These are phyloP conservation scores for Julus scandinavius DNA, from an alignment of 2,888 invertebrate genomes.

Conservation along the genomic window DNA sequence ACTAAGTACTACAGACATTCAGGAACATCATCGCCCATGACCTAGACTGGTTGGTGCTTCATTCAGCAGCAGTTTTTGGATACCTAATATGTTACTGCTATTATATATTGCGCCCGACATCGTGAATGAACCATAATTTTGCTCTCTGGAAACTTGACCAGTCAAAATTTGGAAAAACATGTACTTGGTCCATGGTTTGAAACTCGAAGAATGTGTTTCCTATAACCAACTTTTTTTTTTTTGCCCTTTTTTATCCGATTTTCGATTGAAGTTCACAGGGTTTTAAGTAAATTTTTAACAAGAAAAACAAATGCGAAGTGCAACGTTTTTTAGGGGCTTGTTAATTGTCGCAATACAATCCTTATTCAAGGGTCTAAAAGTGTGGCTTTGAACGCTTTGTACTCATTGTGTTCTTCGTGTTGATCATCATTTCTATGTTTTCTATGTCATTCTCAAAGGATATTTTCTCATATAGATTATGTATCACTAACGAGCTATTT, in stretches of 20 bases:
- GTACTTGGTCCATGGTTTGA: background rate
- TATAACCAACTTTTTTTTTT: background rate
- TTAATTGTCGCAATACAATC: background rate
- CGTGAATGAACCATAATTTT: background rate
- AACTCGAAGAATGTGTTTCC: background rate
- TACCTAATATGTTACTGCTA: background rate
- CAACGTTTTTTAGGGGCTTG: background rate
- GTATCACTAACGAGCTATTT: slow-evolving; percentile 22
- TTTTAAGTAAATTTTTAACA: background rate
- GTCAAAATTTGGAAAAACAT: background rate
- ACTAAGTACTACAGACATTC: background rate
- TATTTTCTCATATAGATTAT: slow-evolving; percentile 40
- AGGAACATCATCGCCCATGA: background rate
- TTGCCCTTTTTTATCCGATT: background rate
- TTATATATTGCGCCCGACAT: background rate
- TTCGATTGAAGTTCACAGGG: background rate
- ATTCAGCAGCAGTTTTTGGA: background rate
- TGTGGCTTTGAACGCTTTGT: background rate
- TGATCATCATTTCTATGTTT: slow-evolving; percentile 42
- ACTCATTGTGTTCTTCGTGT: background rate
- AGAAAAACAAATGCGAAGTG: too few relatives aligned
- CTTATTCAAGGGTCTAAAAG: background rate
- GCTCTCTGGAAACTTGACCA: background rate
- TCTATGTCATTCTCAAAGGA: slow-evolving; percentile 25
- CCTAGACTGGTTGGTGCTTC: background rate